These are phyloP conservation scores for Brachyrhaphis roseni DNA, from an alignment of 2,797 vertebrate genomes.

Conservation along the genomic window DNA sequence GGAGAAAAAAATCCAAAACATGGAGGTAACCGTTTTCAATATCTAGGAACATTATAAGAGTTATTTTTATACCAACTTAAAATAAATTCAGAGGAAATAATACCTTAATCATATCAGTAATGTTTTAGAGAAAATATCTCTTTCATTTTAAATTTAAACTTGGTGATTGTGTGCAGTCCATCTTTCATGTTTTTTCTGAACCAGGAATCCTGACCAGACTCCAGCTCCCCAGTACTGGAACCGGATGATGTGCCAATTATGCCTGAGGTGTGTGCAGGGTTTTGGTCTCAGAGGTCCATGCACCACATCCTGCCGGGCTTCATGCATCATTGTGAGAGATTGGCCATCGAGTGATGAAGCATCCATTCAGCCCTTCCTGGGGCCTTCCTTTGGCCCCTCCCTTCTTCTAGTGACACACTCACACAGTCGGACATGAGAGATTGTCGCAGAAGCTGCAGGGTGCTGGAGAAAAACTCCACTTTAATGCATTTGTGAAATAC, in stretches of 20 bases:
- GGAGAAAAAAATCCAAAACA: neutral
- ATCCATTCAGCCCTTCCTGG: constrained; percentile 70
- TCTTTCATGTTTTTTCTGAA: constrained; percentile 6
- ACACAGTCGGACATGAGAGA: constrained; percentile 68
- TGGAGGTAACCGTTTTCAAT: neutral
- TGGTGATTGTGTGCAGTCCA: neutral
- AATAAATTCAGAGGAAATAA: neutral
- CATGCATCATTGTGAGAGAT: constrained; percentile 79
- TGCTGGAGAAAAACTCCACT: constrained; percentile 21
- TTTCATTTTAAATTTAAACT: neutral
- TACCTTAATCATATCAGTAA: too few species aligned
- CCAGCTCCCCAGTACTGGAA: constrained; percentile 8
- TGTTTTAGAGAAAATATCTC: neutral
- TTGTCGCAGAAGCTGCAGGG: constrained; percentile 52
- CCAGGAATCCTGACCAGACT: neutral
- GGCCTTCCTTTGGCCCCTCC: constrained; percentile 50
- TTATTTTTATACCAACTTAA: neutral
- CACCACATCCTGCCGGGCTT: constrained; percentile 62
- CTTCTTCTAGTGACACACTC: constrained; percentile 42
- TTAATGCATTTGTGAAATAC: constrained; percentile 29
- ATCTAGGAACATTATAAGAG: neutral
- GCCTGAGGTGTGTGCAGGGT: constrained; percentile 12
- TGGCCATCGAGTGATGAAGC: constrained; percentile 76
- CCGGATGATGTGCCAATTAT: constrained; percentile 20
- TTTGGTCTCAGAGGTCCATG: constrained; percentile 62